Base-by-base conservation (phyloP, 1,140 invertebrate species). In the Mizuhopecten yessoensis region DNA sequence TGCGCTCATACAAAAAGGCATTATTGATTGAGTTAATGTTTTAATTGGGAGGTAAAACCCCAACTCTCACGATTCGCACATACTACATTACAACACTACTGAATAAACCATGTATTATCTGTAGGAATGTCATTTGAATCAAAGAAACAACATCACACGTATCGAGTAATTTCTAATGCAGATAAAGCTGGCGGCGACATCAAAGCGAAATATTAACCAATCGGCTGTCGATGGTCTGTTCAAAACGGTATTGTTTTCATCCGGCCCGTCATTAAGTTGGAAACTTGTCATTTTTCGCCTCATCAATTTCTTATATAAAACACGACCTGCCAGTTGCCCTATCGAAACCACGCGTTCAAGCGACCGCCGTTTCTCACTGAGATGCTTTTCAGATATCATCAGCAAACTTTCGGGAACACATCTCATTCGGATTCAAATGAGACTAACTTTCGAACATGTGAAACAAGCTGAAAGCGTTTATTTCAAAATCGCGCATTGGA, bases 281-380 rank as follows among this genome's bases (percentile, higher is more conserved):
- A 75, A 75, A 75, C 57, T 75, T 75, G 57, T 75, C 57, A 75
- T 75, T 75, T 75, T 75, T 75, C 57, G 57, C 57, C 57, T 75
- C 57, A 75, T 75, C 57, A 75, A 75, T 75, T 75, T 75, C 57
- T 75, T 75, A 75, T 75, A 75, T 75, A 75, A 75, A 75, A 75
- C 57, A 75, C 57, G 29, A 75, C 57, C n/a, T 75, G 57, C 57
- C 57, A 75, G 57, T 75, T n/a, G n/a, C n/a, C n/a, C 57, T 75
- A 75, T 75, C 57, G n/a, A 75, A 75, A 75, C n/a, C 57, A 75
- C 57, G 57, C 29, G 57, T n/a, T 29, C 57, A 29, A 29, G 17
- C 57, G 57, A 29, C 57, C n/a, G 57, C 23, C n/a, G 57, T 29
- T 29, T 75, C 57, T 75, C 57, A n/a, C n/a, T n/a, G 0, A 0